Conservation (phyloP, 2,113 vertebrate species). For the Camelus bactrianus region DNA sequence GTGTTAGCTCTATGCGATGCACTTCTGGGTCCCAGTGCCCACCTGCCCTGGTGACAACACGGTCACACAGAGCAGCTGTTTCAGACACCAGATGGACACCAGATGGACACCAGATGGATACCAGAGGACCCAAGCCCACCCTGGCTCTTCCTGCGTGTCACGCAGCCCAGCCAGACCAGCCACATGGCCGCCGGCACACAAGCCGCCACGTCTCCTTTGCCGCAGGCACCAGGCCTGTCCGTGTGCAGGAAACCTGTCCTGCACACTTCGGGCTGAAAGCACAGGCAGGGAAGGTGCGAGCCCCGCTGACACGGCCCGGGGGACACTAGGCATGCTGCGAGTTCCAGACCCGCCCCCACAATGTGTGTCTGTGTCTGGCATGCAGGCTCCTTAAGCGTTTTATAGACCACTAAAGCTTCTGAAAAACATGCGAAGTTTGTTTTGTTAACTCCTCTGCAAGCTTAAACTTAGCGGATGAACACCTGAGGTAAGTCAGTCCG, state of each 20-base stretch:
- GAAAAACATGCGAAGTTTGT: fast-evolving
- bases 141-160: neutral
- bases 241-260: neutral
- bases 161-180: neutral
- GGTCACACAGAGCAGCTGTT: neutral
- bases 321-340: fast-evolving
- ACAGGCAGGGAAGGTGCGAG: neutral
- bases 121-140: neutral
- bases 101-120: neutral
- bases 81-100: neutral
- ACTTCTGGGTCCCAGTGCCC: neutral
- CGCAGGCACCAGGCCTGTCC: neutral
- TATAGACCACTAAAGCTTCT: neutral
- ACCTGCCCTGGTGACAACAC: neutral
- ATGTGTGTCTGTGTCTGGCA: neutral
- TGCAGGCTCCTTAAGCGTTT: neutral
- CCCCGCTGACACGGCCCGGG: fast-evolving
- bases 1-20: fast-evolving
- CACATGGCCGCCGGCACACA: neutral
- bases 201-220: fast-evolving
- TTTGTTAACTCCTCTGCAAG: neutral
- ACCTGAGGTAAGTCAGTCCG: fast-evolving
- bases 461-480: fast-evolving
- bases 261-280: fast-evolving
- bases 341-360: neutral